phyloP scores from a whole-genome alignment of 1,140 invertebrate genomes.

The Drosophila malerkotliana region DNA sequence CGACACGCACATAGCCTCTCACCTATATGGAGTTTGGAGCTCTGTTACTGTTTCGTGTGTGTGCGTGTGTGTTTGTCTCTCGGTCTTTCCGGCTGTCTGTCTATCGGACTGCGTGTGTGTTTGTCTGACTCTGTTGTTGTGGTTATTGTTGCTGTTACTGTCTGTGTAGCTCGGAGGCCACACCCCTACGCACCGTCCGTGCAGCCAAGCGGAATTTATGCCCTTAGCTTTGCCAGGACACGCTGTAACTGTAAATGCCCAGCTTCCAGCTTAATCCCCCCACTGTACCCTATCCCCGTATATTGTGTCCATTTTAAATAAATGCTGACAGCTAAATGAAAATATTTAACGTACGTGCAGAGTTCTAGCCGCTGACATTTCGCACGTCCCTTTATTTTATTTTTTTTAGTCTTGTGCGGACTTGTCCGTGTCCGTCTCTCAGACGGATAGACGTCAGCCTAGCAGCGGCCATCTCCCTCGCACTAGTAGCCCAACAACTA shows the following conservation, averaged over 20 bases:
- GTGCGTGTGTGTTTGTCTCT: conserved; percentile 12
- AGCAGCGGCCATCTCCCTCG: background rate
- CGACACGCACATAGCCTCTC: conserved; percentile 27
- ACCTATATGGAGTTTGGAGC: background rate
- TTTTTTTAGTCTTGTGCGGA: background rate
- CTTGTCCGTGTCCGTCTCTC: background rate
- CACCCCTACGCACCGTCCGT: conserved; percentile 28
- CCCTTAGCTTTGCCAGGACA: conserved; percentile 3
- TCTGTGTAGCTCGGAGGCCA: conserved; percentile 12
- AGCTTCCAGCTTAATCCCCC: conserved; percentile 13
- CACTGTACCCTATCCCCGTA: background rate
- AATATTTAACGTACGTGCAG: conserved; percentile 75
- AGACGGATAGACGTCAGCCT: background rate
- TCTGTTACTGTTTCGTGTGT: background rate
- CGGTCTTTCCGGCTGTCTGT: conserved; percentile 9
- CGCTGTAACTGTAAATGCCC: conserved; percentile 2
- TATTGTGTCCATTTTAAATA: conserved; percentile 68
- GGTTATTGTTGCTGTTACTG: background rate
- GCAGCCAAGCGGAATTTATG: conserved; percentile 40
- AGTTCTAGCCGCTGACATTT: conserved; percentile 53
- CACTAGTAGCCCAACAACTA: background rate
- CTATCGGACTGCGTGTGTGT: background rate
- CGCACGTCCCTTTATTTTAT: conserved; percentile 25
- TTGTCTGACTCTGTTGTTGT: background rate
- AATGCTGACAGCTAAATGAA: conserved; percentile 77